Evolutionary conservation across 1,140 invertebrate genomes (phyloP).

Genomic region (Bombus pascuorum): DNA sequence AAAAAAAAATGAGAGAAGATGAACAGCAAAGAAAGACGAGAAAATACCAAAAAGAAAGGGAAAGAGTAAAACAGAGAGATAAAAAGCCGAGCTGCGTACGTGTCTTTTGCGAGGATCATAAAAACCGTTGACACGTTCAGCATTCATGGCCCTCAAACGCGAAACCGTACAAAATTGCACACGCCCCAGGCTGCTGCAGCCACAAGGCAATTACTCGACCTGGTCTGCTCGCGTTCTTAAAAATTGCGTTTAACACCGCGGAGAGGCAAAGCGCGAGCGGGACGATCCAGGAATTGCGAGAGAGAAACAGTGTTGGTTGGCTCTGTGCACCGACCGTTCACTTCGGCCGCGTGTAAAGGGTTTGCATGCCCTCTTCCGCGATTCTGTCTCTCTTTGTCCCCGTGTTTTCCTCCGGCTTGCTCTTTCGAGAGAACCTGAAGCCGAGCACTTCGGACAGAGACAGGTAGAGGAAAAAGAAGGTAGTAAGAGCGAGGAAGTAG

Average conservation of each 20-base stretch:
- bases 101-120: constrained; percentile 6
- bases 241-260: constrained; percentile 51
- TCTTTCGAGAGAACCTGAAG: constrained; percentile 10
- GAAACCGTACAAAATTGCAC: constrained; percentile 22
- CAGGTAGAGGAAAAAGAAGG: constrained; percentile 35
- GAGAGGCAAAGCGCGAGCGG: constrained; percentile 3
- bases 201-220: constrained; percentile 49
- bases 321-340: constrained; percentile 22
- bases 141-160: constrained; percentile 11
- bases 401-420: constrained; percentile 25
- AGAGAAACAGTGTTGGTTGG: constrained; percentile 39
- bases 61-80: neutral
- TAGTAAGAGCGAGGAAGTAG: constrained; percentile 8
- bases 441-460: neutral
- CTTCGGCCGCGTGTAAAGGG: constrained; percentile 45
- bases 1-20: too few relatives aligned
- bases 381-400: constrained; percentile 29
- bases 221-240: constrained; percentile 47
- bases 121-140: constrained; percentile 45
- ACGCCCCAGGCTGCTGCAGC: neutral
- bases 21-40: too few relatives aligned
- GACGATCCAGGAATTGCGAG: constrained; percentile 53
- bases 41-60: neutral
- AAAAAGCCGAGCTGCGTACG: neutral
- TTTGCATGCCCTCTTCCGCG: constrained; percentile 36